phyloP scores from a whole-genome alignment of 1,140 invertebrate species.

The Bombyx mori region DNA sequence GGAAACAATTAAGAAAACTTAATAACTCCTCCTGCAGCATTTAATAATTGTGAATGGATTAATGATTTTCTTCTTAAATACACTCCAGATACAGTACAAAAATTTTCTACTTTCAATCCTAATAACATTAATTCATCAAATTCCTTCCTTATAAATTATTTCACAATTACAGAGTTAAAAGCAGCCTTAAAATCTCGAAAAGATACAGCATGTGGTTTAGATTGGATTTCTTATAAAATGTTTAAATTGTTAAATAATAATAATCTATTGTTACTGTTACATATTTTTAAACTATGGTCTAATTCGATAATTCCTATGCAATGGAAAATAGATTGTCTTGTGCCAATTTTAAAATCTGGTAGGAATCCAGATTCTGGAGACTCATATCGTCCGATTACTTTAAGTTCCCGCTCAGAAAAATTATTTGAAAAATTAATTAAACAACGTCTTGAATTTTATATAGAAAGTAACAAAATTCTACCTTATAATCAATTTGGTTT shows the following conservation, averaged over 20 bases:
- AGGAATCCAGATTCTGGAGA: conserved; percentile 9
- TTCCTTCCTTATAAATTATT: conserved; percentile 7
- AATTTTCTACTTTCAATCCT: too few species aligned
- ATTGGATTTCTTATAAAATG: conserved; percentile 18
- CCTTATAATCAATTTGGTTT: conserved; percentile 21
- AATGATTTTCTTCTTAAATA: background rate
- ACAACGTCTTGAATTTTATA: conserved; percentile 18
- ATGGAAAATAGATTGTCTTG: conserved; percentile 18
- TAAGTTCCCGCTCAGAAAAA: conserved; percentile 19
- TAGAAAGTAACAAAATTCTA: conserved; percentile 18
- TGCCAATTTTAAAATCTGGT: conserved; percentile 18
- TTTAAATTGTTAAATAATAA: conserved; percentile 17
- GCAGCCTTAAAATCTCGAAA: conserved; percentile 12
- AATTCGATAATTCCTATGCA: conserved; percentile 9
- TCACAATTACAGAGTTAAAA: conserved; percentile 14
- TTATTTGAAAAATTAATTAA: conserved; percentile 21
- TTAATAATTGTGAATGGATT: background rate
- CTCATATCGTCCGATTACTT: conserved; percentile 20
- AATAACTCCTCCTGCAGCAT: background rate
- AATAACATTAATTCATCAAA: too few species aligned
- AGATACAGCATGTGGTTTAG: conserved; percentile 20
- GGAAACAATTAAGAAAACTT: background rate
- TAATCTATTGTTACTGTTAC: conserved; percentile 5
- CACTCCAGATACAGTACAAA: background rate
- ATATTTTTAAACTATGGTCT: conserved; percentile 9